Percentiles rank a stretch among this genome's conserved stretches.
Evolutionary conservation across 2,113 vertebrate species (phyloP).

Genomic region (Oryzias celebensis): DNA sequence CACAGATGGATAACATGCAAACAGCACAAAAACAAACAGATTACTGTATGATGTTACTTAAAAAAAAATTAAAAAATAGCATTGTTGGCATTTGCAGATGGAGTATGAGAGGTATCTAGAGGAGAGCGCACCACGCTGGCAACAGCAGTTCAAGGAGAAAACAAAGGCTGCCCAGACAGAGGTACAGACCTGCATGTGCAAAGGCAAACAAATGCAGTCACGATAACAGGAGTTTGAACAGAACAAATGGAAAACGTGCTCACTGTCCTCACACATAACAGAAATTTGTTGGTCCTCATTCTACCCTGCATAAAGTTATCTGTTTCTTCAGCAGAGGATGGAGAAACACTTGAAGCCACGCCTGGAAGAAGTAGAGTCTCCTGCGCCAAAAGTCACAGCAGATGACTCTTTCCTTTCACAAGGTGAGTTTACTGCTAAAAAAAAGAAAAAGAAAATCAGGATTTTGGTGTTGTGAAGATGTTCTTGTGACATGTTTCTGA

Average conservation of each 20-base stretch:
- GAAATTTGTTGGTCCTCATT: too few species aligned
- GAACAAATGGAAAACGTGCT: too few species aligned
- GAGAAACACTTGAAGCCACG: slow-evolving; percentile 40
- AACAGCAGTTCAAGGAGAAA: slow-evolving; percentile 61
- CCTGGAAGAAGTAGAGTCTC: slow-evolving; percentile 29
- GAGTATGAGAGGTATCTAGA: slow-evolving; percentile 72
- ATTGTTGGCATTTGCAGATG: slow-evolving; percentile 50
- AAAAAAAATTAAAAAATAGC: too few species aligned
- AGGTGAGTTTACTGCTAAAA: slow-evolving; percentile 27
- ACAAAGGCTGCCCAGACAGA: slow-evolving; percentile 45
- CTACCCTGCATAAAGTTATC: too few species aligned
- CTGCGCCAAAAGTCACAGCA: slow-evolving; percentile 2
- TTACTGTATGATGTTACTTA: background rate
- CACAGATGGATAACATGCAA: background rate
- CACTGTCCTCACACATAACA: too few species aligned
- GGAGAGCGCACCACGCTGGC: slow-evolving; percentile 56
- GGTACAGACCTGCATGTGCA: slow-evolving; percentile 24
- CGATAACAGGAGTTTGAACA: too few species aligned
- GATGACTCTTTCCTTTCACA: slow-evolving; percentile 20
- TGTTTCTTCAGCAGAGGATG: slow-evolving; percentile 45
- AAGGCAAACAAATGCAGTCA: too few species aligned
- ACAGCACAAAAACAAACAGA: background rate
- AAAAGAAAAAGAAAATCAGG: too few species aligned
- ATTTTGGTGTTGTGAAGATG: too few species aligned
- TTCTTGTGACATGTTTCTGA: too few species aligned